Conservation (phyloP, 2,113 vertebrate species). For the Arenaria interpres region DNA sequence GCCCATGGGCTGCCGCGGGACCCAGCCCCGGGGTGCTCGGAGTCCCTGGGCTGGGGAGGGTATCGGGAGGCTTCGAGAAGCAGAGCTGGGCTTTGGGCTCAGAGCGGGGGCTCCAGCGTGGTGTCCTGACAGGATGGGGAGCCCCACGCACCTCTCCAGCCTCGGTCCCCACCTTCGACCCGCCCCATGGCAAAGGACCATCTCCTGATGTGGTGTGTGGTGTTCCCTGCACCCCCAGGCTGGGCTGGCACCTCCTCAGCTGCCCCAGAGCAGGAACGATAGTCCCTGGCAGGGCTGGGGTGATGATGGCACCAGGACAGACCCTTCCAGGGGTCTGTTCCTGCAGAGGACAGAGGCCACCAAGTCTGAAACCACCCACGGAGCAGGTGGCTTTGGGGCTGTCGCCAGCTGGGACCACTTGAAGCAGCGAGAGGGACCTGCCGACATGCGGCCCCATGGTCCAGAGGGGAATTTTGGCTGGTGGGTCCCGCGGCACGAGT, state of each 20-base stretch:
- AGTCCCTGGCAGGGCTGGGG: rapidly evolving
- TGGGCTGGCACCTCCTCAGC: not conserved
- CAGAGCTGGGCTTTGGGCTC: not conserved
- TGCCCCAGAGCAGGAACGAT: not conserved
- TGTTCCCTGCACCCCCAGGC: not conserved
- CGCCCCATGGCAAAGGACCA: rapidly evolving
- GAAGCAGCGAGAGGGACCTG: rapidly evolving
- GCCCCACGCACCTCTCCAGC: rapidly evolving
- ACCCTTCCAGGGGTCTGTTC: not conserved
- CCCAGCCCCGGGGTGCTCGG: not conserved
- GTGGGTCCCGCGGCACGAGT: not conserved
- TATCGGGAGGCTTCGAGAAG: not conserved
- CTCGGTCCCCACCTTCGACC: not conserved
- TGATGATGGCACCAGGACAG: not conserved
- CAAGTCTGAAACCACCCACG: rapidly evolving
- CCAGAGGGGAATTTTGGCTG: not conserved
- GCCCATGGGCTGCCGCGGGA: rapidly evolving
- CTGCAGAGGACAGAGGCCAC: not conserved
- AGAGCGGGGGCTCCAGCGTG: not conserved
- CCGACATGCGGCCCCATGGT: rapidly evolving
- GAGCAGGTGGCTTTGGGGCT: rapidly evolving
- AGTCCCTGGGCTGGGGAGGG: too few species aligned
- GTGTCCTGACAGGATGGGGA: not conserved
- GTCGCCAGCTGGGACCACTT: not conserved
- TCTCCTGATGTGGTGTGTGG: rapidly evolving